Evolutionary conservation across 2,797 vertebrate species (phyloP).

Genomic region (Megalops cyprinoides): DNA sequence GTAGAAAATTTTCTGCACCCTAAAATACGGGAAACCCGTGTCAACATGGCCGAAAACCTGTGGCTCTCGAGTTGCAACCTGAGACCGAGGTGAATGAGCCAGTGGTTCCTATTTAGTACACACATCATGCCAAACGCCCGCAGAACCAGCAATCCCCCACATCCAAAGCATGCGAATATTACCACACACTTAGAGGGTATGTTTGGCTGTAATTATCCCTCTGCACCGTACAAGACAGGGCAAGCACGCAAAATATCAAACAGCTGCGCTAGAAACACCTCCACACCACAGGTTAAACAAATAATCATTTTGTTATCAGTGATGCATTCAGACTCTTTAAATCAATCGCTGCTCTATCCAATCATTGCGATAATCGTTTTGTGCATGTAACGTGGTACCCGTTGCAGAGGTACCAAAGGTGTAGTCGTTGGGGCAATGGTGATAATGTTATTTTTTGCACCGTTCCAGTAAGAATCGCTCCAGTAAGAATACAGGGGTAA

Average conservation of each 20-base stretch:
- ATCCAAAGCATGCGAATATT: neutral
- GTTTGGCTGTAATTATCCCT: constrained; percentile 7
- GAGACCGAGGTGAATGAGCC: too few relatives aligned
- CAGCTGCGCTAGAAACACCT: neutral
- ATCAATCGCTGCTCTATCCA: neutral
- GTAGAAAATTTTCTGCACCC: too few relatives aligned
- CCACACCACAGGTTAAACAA: neutral
- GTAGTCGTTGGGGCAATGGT: neutral
- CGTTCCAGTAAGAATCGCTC: too few relatives aligned
- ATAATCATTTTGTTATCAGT: too few relatives aligned
- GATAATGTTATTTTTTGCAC: too few relatives aligned
- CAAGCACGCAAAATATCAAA: neutral
- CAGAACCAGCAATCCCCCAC: neutral
- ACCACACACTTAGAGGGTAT: constrained; percentile 1
- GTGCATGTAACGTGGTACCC: neutral
- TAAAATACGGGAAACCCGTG: too few relatives aligned
- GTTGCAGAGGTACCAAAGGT: neutral
- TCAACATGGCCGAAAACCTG: too few relatives aligned
- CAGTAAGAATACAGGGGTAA: neutral
- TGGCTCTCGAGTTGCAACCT: too few relatives aligned
- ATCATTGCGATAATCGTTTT: neutral
- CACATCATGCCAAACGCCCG: neutral
- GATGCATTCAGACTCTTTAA: too few relatives aligned
- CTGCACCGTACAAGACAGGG: neutral
- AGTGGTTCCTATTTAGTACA: neutral